A percentile compares a stretch with the other conserved stretches of the same genome.
These are phyloP conservation scores for Pegoplata infirma DNA, from an alignment of 2,888 invertebrate genomes.

Conservation along the genomic window DNA sequence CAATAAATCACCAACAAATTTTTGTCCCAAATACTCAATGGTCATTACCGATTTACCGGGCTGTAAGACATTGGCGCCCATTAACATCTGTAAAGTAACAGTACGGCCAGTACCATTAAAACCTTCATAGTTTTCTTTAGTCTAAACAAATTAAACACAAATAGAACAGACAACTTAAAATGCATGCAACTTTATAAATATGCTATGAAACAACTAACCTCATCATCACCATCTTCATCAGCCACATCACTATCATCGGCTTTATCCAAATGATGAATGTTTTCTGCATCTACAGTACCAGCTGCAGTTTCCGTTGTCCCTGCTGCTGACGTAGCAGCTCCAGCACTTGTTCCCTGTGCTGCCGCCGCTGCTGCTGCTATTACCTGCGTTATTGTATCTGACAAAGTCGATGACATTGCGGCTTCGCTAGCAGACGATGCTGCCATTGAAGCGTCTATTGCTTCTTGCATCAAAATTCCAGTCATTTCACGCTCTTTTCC, in stretches of 20 bases:
- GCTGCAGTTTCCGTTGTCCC: constrained; percentile 24
- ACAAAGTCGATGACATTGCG: constrained; percentile 52
- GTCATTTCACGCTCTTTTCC: constrained; percentile 64
- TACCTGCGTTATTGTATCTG: constrained; percentile 43
- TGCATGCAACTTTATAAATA: not conserved
- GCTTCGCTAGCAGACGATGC: constrained; percentile 49
- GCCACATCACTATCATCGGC: constrained; percentile 80
- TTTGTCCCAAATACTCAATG: constrained; percentile 94
- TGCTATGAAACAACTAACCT: constrained; percentile 65
- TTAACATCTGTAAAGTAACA: constrained; percentile 91
- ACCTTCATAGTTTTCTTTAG: constrained; percentile 76
- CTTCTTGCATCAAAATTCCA: constrained; percentile 52
- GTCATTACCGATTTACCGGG: constrained; percentile 91
- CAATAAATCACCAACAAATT: constrained; percentile 91
- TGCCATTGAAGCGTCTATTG: constrained; percentile 64
- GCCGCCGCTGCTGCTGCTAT: constrained; percentile 38
- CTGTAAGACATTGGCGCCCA: constrained; percentile 90
- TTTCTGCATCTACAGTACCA: constrained; percentile 63
- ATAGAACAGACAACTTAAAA: not conserved
- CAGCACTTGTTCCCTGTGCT: constrained; percentile 19
- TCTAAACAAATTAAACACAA: constrained; percentile 64
- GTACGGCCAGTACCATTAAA: constrained; percentile 81
- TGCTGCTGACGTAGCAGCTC: too few species aligned
- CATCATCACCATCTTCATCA: constrained; percentile 81
- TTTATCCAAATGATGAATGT: constrained; percentile 73